phyloP scores from a whole-genome alignment of 1,140 invertebrate genomes.

The Drosophila paulistorum region DNA sequence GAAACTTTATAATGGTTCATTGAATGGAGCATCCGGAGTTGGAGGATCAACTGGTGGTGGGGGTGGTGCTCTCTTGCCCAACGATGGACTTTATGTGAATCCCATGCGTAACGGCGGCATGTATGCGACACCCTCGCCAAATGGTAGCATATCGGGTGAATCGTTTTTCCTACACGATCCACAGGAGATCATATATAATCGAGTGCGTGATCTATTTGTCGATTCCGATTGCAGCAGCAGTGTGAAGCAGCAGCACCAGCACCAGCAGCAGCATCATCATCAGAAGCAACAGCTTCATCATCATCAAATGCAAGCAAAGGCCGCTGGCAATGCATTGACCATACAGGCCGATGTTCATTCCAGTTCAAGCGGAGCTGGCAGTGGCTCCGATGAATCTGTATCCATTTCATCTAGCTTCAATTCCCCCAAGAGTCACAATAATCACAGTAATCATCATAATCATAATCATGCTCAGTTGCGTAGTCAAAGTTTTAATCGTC shows the following conservation, averaged over 20 bases:
- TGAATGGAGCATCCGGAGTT: constrained; percentile 22
- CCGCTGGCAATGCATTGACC: constrained; percentile 73
- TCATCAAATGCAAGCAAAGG: constrained; percentile 39
- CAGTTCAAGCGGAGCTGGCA: constrained; percentile 85
- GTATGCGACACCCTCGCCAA: constrained; percentile 73
- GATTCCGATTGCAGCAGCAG: constrained; percentile 83
- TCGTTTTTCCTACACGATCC: constrained; percentile 94
- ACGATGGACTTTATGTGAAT: constrained; percentile 92
- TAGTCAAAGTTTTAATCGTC: constrained; percentile 52
- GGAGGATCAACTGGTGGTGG: constrained; percentile 30
- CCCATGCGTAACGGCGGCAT: constrained; percentile 86
- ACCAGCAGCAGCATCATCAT: constrained; percentile 48
- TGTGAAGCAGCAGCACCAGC: constrained; percentile 58
- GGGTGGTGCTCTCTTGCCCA: constrained; percentile 83
- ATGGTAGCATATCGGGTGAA: constrained; percentile 84
- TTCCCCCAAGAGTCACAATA: constrained; percentile 61
- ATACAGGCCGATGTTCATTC: constrained; percentile 88
- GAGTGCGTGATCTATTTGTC: constrained; percentile 91
- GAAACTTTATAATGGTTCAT: constrained; percentile 65
- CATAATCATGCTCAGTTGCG: constrained; percentile 40
- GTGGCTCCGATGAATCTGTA: constrained; percentile 86
- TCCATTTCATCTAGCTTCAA: constrained; percentile 84
- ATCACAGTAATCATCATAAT: constrained; percentile 40
- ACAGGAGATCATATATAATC: constrained; percentile 89
- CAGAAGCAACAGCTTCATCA: constrained; percentile 38